phyloP scores from a whole-genome alignment of 2,888 invertebrate species.

The Drosophila nigricruria region DNA sequence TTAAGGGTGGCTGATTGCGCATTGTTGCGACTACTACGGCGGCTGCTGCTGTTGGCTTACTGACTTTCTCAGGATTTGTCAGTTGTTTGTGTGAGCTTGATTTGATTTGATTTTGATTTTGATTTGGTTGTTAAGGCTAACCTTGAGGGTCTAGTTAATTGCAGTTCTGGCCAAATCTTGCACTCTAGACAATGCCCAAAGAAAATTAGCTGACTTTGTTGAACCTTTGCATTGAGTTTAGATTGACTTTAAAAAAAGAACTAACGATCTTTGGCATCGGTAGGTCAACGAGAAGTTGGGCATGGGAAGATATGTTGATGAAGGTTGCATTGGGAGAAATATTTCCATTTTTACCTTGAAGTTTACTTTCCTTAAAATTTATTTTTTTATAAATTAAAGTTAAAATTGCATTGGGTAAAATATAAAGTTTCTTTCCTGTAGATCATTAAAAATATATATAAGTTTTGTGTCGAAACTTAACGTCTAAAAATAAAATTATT shows the following conservation, averaged over 20 bases:
- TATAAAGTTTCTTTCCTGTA: neutral
- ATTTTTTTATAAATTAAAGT: neutral
- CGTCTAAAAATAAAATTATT: too few species aligned
- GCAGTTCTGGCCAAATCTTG: conserved; percentile 49
- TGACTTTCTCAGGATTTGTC: conserved; percentile 80
- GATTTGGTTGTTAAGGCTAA: conserved; percentile 30
- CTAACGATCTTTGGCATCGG: conserved; percentile 6
- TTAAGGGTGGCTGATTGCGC: conserved; percentile 59
- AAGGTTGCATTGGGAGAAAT: neutral
- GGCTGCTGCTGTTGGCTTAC: conserved; percentile 12
- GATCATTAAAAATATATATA: too few species aligned
- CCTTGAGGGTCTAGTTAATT: conserved; percentile 68
- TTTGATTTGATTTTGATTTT: conserved; percentile 62
- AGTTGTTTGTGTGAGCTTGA: conserved; percentile 57
- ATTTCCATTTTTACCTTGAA: neutral
- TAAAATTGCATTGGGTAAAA: too few species aligned
- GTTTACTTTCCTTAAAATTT: neutral
- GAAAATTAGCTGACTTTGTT: conserved; percentile 50
- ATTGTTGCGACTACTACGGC: conserved; percentile 57
- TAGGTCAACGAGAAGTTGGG: conserved; percentile 22
- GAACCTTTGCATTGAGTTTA: conserved; percentile 48
- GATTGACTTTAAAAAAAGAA: neutral
- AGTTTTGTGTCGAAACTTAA: too few species aligned
- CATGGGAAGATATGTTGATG: conserved; percentile 1
- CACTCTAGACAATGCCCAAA: conserved; percentile 19